Base-by-base conservation (phyloP, 2,113 vertebrate genomes). In the Pavo muticus region DNA sequence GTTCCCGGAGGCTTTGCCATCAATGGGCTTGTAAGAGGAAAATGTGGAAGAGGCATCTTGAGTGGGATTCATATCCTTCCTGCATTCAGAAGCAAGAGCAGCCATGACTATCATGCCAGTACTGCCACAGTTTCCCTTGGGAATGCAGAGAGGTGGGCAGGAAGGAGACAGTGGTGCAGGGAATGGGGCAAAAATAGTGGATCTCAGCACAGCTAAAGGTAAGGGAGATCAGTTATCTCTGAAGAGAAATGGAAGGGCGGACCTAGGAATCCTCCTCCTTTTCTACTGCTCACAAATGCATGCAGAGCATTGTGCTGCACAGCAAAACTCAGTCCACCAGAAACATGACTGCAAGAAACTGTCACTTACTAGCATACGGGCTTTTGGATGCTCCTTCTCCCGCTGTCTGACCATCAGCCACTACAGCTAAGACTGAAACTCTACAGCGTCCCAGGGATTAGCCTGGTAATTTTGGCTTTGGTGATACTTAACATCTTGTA, bases 401-500 rank as follows among this genome's bases (percentile, higher is more conserved):
- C 80, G 76, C 64, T 0, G 60, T 77, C 70, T 63, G 4, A 21
- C 19, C 4, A 24, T 71, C 59, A 81, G 29, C 32, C 0, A 4
- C 59, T 8, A 71, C 30, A 13, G 75, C 79, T 89, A 40, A 91
- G 2, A 94, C 80, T 7, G 64, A 88, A 80, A 13, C 0, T 27
- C 19, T 91, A 85, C 59, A 4, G 1, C 0, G 18, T 83, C 42
- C 93, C 84, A n/a, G 93, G 84, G 3, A 25, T n/a, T 75, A 96
- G 65, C 0, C 2, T 9, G 0, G 7, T 48, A 48, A 95, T 76
- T 24, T 44, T 3, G 0, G 2, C 1, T 47, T 5, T 0, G 2
- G 3, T 17, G 2, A 2, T 2, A 69, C 0, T 21, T 16, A 3
- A 6, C 0, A 0, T 42, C 60, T 5, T 0, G 1, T 3, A 73